Percentiles rank a stretch among this genome's conserved stretches.
These are phyloP conservation scores for Nesoenas mayeri DNA, from an alignment of 2,113 vertebrate genomes.

Conservation along the genomic window DNA sequence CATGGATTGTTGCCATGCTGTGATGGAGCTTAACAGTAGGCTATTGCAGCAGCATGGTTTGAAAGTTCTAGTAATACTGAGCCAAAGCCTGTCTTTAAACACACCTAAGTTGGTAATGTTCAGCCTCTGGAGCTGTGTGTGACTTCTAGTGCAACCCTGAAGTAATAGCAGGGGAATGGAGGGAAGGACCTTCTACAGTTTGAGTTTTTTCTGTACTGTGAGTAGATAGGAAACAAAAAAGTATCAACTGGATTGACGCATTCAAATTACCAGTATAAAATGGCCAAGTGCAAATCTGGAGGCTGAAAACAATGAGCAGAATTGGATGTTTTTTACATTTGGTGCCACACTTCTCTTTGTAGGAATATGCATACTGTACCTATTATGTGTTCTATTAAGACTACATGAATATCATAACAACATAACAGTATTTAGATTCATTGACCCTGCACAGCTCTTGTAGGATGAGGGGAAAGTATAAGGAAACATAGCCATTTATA, in stretches of 20 bases:
- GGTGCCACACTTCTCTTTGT: neutral
- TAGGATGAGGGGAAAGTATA: neutral
- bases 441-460: neutral
- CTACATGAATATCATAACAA: neutral
- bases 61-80: neutral
- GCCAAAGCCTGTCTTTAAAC: neutral
- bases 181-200: neutral
- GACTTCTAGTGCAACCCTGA: neutral
- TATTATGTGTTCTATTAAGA: neutral
- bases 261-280: neutral
- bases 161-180: neutral
- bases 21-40: neutral
- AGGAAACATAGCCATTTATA: neutral
- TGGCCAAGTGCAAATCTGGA: neutral
- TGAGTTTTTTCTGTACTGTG: fast-evolving
- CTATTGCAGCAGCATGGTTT: neutral
- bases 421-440: neutral
- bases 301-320: neutral
- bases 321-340: neutral
- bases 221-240: neutral
- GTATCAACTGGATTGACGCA: neutral
- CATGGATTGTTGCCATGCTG: neutral
- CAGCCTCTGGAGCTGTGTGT: neutral
- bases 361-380: neutral
- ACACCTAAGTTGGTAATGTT: neutral